Base-by-base conservation (phyloP, 2,888 invertebrate genomes). In the Sinotaia quadrata region DNA sequence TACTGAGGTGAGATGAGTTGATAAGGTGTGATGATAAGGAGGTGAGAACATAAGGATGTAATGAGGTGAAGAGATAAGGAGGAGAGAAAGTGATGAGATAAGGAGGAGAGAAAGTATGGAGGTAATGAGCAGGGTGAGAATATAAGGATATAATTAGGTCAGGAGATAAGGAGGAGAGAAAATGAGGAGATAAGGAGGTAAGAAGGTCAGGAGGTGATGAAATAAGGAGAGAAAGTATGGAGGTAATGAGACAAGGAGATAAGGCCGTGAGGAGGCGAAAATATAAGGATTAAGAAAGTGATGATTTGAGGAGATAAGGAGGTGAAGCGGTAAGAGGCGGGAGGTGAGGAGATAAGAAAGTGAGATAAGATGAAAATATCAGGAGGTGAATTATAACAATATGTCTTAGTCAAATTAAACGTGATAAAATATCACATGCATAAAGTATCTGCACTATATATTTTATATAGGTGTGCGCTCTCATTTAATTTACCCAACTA, bases 161-260 rank as follows among this genome's bases (percentile, higher is more conserved):
- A 51, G 51, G 7, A 3, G 27, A 3, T 24, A 2, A 51, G 51
- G 27, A 27, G 27, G 51, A 51, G 51, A 51, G 5, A 51, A 10
- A 51, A 8, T 24, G 5, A 51, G 5, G 27, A 27, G 27, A 3
- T 24, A 10, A 51, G 3, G 27, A 27, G 7, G 4, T 24, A 27
- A 51, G 49, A 49, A 18, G 18, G 4, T 21, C 7, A 18, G 18
- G 18, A 18, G 18, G 8, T 21, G 49, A 24, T 24, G 57, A 36
- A n/a, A 54, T 18, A 57, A 37, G 24, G 36, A 21, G 21, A 57
- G 36, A 36, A 37, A 57, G 21, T 10, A 24, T 10, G 18, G 21
- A 57, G 57, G 24, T 21, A 34, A 27, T 36, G 57, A 57, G 24
- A 57, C 24, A 57, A 27, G 37, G 21, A 37, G 27, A 37, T n/a